Conservation (phyloP, 2,888 invertebrate genomes). For the Gerosis bhagava region DNA sequence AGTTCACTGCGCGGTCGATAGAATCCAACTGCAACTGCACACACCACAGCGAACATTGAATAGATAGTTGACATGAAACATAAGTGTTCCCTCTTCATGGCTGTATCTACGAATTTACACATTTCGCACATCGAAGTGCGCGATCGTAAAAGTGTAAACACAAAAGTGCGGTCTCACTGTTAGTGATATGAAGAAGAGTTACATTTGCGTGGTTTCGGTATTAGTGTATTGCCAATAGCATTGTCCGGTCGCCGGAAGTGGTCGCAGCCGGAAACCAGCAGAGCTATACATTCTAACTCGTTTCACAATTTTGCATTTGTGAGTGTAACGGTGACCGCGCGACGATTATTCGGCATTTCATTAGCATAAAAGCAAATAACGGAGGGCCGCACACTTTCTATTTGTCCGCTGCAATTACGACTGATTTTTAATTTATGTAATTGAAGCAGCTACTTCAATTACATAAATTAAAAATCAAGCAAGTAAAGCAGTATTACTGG, state of each 20-base stretch:
- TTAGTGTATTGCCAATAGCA: conserved; percentile 7
- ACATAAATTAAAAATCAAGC: background rate
- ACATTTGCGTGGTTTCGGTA: conserved; percentile 14
- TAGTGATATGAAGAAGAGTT: background rate
- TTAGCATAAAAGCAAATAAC: conserved; percentile 13
- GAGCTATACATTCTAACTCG: conserved; percentile 28
- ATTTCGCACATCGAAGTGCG: background rate
- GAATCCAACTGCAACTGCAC: too few relatives aligned
- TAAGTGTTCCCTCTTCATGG: too few relatives aligned
- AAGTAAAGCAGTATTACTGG: too few relatives aligned
- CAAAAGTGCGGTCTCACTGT: conserved; percentile 11
- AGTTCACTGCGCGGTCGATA: background rate
- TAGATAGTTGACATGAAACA: too few relatives aligned
- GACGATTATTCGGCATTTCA: conserved; percentile 5
- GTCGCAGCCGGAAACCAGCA: conserved; percentile 31
- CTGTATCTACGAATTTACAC: too few relatives aligned
- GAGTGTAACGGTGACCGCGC: conserved; percentile 11
- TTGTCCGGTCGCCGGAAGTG: conserved; percentile 28
- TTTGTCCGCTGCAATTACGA: background rate
- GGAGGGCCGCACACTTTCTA: conserved; percentile 7
- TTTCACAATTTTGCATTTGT: conserved; percentile 17
- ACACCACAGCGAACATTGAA: too few relatives aligned
- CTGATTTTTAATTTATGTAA: background rate
- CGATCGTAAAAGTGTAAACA: conserved; percentile 9
- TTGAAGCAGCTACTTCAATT: background rate